Conservation (phyloP, 2,113 vertebrate genomes). For the Pygoscelis adeliae region DNA sequence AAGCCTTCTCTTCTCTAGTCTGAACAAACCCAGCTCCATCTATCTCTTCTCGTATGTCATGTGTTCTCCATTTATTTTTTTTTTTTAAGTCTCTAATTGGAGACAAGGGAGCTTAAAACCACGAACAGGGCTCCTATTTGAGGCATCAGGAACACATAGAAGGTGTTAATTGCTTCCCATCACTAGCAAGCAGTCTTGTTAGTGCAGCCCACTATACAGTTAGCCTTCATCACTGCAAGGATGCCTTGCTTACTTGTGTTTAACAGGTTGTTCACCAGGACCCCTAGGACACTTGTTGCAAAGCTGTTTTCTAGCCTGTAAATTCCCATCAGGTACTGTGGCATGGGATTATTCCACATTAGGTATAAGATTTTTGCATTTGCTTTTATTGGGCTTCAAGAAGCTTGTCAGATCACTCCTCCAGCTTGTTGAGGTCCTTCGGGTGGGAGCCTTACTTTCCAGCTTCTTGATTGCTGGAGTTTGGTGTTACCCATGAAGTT, state of each 20-base stretch:
- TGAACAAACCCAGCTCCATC: neutral
- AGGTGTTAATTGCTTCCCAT: neutral
- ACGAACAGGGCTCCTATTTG: neutral
- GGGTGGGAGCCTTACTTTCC: neutral
- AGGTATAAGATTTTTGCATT: neutral
- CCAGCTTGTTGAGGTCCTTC: neutral
- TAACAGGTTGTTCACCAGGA: neutral
- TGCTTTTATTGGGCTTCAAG: neutral
- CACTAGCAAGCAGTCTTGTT: neutral
- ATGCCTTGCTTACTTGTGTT: neutral
- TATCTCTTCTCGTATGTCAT: neutral
- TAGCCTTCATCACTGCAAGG: neutral
- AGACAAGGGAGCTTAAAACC: neutral
- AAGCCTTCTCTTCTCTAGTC: neutral
- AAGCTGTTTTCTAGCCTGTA: neutral
- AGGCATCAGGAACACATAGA: neutral
- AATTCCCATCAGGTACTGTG: fast-evolving
- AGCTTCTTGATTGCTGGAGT: neutral
- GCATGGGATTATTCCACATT: neutral
- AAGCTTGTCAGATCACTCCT: neutral
- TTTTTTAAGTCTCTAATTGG: neutral
- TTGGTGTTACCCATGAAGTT: neutral
- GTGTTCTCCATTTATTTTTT: neutral
- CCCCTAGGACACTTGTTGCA: neutral
- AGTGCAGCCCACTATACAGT: neutral